These are phyloP conservation scores for Euschistus heros DNA, from an alignment of 1,140 invertebrate species.

Conservation along the genomic window DNA sequence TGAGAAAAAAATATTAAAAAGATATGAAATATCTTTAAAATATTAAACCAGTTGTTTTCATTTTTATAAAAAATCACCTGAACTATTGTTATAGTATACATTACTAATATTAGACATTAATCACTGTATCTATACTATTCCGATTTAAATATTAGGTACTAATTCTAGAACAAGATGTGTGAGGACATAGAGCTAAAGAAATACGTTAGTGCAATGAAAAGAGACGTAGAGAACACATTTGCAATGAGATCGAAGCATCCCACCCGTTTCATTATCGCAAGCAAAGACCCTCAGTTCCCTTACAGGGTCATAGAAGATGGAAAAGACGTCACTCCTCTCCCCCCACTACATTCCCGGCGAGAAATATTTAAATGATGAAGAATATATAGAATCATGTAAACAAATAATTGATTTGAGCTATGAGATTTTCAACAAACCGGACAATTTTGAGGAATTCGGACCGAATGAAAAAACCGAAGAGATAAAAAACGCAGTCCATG, in stretches of 20 bases:
- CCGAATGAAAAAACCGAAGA: neutral
- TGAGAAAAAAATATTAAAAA: no score
- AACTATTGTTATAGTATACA: no score
- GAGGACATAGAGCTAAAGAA: no score
- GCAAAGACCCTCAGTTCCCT: neutral
- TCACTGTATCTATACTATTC: no score
- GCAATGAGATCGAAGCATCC: neutral
- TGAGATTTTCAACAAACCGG: neutral
- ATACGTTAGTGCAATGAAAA: no score
- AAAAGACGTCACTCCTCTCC: neutral
- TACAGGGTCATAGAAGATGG: neutral
- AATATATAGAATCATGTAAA: neutral
- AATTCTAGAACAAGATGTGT: no score
- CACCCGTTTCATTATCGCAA: neutral
- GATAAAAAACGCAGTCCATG: neutral
- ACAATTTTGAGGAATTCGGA: neutral
- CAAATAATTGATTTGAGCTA: neutral
- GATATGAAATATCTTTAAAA: no score
- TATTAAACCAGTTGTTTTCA: no score
- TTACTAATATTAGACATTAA: no score
- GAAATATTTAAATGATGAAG: neutral
- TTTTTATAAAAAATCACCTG: no score
- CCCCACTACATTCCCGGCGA: neutral
- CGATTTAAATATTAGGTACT: no score
- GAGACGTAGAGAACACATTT: neutral